Base-by-base conservation (phyloP, 2,888 invertebrate species). In the Sturmia bella region DNA sequence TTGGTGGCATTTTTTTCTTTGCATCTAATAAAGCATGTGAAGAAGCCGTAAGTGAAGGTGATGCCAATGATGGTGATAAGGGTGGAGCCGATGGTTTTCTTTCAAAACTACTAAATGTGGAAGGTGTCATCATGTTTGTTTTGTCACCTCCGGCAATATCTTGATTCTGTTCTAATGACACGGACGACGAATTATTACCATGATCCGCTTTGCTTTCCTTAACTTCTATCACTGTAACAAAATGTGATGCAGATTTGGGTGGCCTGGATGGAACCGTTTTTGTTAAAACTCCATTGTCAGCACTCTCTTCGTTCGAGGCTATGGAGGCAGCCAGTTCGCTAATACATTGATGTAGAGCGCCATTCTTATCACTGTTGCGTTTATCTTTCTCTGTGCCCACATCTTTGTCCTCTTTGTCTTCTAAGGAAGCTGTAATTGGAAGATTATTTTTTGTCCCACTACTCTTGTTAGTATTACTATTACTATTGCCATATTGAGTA, bases 201-300 rank as follows among this genome's bases (percentile, higher is more conserved):
- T 81, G 83, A 52, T 84, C 84, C 2, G 79, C 85, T 86, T 87
- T 94, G 87, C 94, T 92, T 89, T 96, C 96, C 91, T 96, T 96
- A 45, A 97, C 96, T 93, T 96, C 96, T 87, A 97, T 97, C 85
- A 97, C 96, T 81, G 96, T 97, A 85, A 97, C 94, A 91, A 96
- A 97, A 91, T 96, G 91, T 81, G 91, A 91, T 64, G 90, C 87
- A 50, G 63, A 50, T 73, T 79, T 85, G 17, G 59, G 59, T 66
- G 66, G 77, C 13, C 64, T 69, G 61, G 66, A 69, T 12, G 72
- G 32, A 43, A 27, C 43, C 15, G 70, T 32, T 76, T 64, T 66
- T 78, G 41, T 63, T 56, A 78, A 61, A 6, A 41, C 69, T 45
- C 61, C 48, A 19, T 45, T 52, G 59, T 77, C 83, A 75, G 68